Conservation (phyloP, 2,888 invertebrate genomes). For the Pyralis farinalis region DNA sequence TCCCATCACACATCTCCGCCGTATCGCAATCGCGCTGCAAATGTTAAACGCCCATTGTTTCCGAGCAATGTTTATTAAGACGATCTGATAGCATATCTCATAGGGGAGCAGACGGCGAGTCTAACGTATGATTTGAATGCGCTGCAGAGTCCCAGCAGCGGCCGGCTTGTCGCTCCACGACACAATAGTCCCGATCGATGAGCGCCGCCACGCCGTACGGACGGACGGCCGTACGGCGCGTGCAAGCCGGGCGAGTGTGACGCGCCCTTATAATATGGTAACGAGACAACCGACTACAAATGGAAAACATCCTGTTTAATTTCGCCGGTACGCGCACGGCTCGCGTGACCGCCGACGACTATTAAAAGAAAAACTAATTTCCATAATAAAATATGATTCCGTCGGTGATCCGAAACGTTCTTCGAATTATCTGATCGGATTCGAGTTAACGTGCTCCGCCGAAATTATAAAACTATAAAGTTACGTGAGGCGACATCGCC, state of each 20-base stretch:
- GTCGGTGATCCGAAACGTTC: constrained; percentile 44
- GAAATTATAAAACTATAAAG: constrained; percentile 75
- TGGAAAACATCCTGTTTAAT: constrained; percentile 59
- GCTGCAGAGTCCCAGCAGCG: constrained; percentile 26
- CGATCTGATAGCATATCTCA: constrained; percentile 73
- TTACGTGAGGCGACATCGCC: constrained; percentile 68
- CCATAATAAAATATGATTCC: constrained; percentile 71
- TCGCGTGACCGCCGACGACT: constrained; percentile 66
- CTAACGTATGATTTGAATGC: constrained; percentile 69
- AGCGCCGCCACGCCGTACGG: constrained; percentile 33
- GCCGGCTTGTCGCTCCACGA: constrained; percentile 19
- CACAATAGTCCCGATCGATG: constrained; percentile 72
- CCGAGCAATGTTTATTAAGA: constrained; percentile 76
- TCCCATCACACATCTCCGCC: constrained; percentile 42
- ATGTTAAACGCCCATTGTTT: constrained; percentile 72
- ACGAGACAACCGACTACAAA: constrained; percentile 42
- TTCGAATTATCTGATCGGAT: constrained; percentile 67
- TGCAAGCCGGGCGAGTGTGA: constrained; percentile 22
- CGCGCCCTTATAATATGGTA: constrained; percentile 38
- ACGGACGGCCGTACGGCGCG: constrained; percentile 25
- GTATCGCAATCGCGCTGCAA: constrained; percentile 44
- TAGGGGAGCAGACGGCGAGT: constrained; percentile 59
- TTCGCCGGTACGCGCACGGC: constrained; percentile 24
- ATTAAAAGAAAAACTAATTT: constrained; percentile 77
- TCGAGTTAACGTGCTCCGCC: constrained; percentile 69